These are phyloP conservation scores for Agrypnia vestita DNA, from an alignment of 1,140 invertebrate species.

Conservation along the genomic window DNA sequence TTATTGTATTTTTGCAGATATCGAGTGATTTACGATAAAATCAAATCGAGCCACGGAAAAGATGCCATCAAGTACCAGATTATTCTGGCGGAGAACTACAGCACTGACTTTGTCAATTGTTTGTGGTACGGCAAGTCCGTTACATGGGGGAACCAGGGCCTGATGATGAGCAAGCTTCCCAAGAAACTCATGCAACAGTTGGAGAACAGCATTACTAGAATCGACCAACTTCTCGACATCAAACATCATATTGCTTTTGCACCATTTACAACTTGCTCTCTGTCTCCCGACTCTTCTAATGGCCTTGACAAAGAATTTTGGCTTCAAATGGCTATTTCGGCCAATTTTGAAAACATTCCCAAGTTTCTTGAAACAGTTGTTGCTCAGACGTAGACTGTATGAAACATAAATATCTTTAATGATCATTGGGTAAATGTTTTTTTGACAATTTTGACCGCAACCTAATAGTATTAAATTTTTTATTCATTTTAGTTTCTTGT, in stretches of 20 bases:
- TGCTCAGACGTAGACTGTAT: not conserved
- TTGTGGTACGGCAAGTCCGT: constrained; percentile 64
- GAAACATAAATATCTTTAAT: not conserved
- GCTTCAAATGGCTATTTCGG: constrained; percentile 32
- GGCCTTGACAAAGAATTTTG: constrained; percentile 26
- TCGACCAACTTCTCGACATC: constrained; percentile 64
- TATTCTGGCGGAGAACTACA: constrained; percentile 62
- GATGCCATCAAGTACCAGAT: constrained; percentile 52
- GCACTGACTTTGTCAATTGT: constrained; percentile 65
- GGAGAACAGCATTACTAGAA: constrained; percentile 63
- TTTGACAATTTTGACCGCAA: no score
- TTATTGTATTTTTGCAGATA: constrained; percentile 50
- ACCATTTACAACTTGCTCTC: constrained; percentile 65
- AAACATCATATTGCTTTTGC: constrained; percentile 68
- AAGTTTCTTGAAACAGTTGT: constrained; percentile 46
- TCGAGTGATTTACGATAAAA: constrained; percentile 49
- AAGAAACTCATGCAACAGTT: constrained; percentile 64
- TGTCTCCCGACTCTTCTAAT: constrained; percentile 21
- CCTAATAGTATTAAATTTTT: no score
- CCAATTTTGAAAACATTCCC: constrained; percentile 44
- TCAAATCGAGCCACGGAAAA: constrained; percentile 45
- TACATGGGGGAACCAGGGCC: constrained; percentile 62
- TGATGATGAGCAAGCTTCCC: constrained; percentile 65
- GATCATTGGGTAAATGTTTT: no score
- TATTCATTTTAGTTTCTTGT: no score